Evolutionary conservation across 1,140 invertebrate genomes (phyloP), one percentile per base, ranked within the genome.

Genomic region (Drosophila athabasca): DNA sequence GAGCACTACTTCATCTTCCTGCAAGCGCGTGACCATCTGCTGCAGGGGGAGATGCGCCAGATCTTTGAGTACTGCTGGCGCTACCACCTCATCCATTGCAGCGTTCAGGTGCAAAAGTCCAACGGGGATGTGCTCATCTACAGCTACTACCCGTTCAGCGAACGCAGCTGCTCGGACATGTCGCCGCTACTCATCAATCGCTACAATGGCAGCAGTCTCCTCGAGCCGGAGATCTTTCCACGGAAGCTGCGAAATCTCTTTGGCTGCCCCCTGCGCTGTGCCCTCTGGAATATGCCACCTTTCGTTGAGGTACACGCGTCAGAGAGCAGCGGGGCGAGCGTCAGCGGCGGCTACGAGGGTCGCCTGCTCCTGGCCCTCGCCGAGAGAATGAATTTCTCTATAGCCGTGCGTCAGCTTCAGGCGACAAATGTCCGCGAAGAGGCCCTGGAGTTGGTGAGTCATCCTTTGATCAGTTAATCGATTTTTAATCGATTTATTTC

Each of bases 1-100:
- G 90, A 91, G 43, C 75, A 76, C 46, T 91, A 91, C 35, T 90
- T 84, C 19, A 91, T 91, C 6, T 90, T 91, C 19, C 74, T 91
- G 43, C 84, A 90, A 62, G 70, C 79, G 0, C 49, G 82, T 0
- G 90, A 91, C 57, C 53, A 64, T 8, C 53, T 74, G 19, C 39
- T 76, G 17, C 53, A 59, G 11, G 7, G 17, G 6, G 84, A 91
- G 59, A 90, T 91, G 79, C 66, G 64, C 0, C 60, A 45, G 17
- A 90, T 91, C 26, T 88, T 91, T 5, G 67, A 62, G 6, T 90
- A 91, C 19, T 91, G 90, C 53, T 91, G 85, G 81, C 72, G 53
- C 19, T 58, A 81, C 39, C 82, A 84, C 11, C 54, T 90, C 26
- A 89, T 91, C 49, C 76, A 91, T 26, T 90, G 90, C 69, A 91